These are phyloP conservation scores for Formica selysi DNA, from an alignment of 1,140 invertebrate species.

Conservation along the genomic window DNA sequence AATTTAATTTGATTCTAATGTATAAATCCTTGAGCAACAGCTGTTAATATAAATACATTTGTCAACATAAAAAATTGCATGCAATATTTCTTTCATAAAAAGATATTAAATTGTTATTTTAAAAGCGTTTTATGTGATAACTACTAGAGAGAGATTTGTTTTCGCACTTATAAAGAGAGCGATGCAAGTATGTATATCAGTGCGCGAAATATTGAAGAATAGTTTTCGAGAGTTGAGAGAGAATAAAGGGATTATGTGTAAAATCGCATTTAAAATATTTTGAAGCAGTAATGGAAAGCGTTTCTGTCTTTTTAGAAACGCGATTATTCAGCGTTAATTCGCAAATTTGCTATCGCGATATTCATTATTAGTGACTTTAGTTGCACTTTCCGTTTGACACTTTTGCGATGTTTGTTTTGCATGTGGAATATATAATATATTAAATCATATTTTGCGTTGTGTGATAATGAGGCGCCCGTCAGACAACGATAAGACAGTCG, in stretches of 20 bases:
- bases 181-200: background rate
- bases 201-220: background rate
- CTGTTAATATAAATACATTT: background rate
- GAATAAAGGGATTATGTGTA: background rate
- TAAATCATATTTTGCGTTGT: slow-evolving; percentile 1
- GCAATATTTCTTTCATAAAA: background rate
- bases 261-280: background rate
- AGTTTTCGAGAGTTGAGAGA: background rate
- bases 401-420: background rate
- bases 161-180: background rate
- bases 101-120: background rate
- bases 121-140: background rate
- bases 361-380: background rate
- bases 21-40: too few species aligned
- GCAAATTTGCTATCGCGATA: background rate
- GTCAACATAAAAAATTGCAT: background rate
- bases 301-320: background rate
- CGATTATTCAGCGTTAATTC: too few species aligned
- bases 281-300: background rate
- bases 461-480: background rate
- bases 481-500: background rate
- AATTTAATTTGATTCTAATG: too few species aligned
- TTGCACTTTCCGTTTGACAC: background rate
- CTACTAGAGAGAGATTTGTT: background rate
- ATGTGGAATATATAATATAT: background rate